These are phyloP conservation scores for Antrozous pallidus DNA, from an alignment of 2,797 vertebrate species.

Conservation along the genomic window DNA sequence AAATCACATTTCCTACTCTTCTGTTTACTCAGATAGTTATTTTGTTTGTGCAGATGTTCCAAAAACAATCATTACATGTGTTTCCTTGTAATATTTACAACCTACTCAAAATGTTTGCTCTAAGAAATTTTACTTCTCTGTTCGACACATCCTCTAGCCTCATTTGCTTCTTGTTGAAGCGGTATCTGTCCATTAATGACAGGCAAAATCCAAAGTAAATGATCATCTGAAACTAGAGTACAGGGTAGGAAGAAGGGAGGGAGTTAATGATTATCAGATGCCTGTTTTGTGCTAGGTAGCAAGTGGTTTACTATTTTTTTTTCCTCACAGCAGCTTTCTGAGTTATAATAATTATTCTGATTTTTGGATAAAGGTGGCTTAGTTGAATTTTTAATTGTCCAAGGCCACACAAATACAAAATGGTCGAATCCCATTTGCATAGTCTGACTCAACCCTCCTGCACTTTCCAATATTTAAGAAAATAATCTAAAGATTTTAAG, in stretches of 20 bases:
- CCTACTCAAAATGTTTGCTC: constrained; percentile 20
- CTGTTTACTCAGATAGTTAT: constrained; percentile 9
- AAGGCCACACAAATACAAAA: background rate
- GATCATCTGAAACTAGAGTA: background rate
- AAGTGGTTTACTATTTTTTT: background rate
- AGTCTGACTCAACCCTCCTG: background rate
- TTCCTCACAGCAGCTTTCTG: background rate
- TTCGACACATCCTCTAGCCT: background rate
- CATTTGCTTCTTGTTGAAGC: background rate
- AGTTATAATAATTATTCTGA: background rate
- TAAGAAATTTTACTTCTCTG: background rate
- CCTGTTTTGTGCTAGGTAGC: background rate
- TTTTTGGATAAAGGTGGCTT: background rate
- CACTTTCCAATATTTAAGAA: background rate
- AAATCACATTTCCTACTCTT: background rate
- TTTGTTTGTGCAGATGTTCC: constrained; percentile 39
- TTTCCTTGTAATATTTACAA: constrained; percentile 43
- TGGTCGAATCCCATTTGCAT: background rate
- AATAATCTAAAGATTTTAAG: background rate
- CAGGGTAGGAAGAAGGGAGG: background rate
- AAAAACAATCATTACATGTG: constrained; percentile 54
- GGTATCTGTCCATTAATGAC: background rate
- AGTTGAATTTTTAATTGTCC: background rate
- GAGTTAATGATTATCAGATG: background rate
- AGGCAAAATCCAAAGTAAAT: background rate